Evolutionary conservation across 1,140 invertebrate species (phyloP).

Genomic region (Drosophila melanica): DNA sequence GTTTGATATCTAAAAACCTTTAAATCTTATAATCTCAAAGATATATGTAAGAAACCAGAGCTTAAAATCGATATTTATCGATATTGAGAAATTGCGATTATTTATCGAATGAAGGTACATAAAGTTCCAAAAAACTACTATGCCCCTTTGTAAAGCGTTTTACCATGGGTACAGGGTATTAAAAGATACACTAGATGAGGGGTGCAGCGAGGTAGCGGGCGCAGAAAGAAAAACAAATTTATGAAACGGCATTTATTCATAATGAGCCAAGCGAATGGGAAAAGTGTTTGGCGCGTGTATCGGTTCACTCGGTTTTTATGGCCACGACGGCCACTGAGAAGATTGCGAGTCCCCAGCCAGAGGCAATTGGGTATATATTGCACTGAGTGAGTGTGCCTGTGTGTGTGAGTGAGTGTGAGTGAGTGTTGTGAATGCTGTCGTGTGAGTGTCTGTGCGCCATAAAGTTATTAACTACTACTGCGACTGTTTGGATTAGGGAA

Average conservation of each 20-base stretch:
- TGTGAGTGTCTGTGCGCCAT: constrained; percentile 51
- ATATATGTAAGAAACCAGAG: too few relatives aligned
- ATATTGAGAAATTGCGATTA: too few relatives aligned
- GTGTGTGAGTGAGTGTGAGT: constrained; percentile 4
- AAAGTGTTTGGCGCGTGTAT: constrained; percentile 77
- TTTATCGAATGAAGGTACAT: too few relatives aligned
- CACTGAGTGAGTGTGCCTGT: constrained; percentile 26
- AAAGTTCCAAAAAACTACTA: not conserved
- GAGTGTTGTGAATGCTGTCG: not conserved
- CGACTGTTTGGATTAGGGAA: constrained; percentile 35
- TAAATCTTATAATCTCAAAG: too few relatives aligned
- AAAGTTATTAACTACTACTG: constrained; percentile 69
- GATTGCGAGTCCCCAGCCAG: constrained; percentile 20
- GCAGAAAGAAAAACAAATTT: constrained; percentile 69
- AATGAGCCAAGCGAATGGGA: constrained; percentile 68
- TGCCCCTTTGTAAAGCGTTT: too few relatives aligned
- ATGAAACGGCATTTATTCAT: constrained; percentile 82
- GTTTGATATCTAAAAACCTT: too few relatives aligned
- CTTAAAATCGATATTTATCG: too few relatives aligned
- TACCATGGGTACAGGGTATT: constrained; percentile 16
- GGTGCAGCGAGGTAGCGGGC: constrained; percentile 1
- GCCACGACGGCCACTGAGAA: constrained; percentile 18
- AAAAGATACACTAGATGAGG: not conserved
- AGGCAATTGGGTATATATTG: constrained; percentile 53
- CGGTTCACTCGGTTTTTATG: constrained; percentile 49